Conservation (phyloP, 2,113 vertebrate genomes). For the Lynx canadensis region DNA sequence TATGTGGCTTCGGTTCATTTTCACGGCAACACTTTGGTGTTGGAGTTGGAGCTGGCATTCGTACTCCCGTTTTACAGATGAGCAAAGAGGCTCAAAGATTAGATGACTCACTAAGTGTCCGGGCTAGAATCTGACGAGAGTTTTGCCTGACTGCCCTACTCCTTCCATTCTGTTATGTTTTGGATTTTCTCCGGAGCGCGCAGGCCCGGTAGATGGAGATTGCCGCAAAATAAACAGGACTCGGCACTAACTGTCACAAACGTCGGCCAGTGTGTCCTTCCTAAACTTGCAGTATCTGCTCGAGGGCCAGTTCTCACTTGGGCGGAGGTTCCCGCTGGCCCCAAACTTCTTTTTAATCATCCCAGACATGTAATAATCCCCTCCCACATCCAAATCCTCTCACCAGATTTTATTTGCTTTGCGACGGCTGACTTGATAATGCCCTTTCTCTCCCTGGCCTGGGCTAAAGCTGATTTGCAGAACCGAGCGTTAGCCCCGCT, state of each 20-base stretch:
- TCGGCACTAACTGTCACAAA: background rate
- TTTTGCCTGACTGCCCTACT: background rate
- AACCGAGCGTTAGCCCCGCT: background rate
- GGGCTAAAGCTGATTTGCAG: background rate
- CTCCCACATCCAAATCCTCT: background rate
- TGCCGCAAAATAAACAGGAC: background rate
- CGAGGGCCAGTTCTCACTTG: background rate
- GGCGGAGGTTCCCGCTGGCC: background rate
- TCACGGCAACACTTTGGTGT: background rate
- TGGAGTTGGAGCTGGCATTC: background rate
- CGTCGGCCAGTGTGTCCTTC: background rate
- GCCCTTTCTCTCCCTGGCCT: background rate
- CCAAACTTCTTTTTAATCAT: background rate
- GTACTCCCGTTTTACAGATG: background rate
- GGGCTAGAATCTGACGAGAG: constrained; percentile 6
- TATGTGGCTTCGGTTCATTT: background rate
- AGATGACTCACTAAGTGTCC: constrained; percentile 6
- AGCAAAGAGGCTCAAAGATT: constrained; percentile 17
- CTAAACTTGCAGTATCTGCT: background rate
- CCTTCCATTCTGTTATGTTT: background rate
- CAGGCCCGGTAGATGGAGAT: background rate
- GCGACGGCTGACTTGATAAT: background rate
- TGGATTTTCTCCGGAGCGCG: background rate
- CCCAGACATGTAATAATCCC: background rate
- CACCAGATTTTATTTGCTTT: background rate